These are phyloP conservation scores for Nasonia vitripennis DNA, from an alignment of 1,140 invertebrate species.

Conservation along the genomic window DNA sequence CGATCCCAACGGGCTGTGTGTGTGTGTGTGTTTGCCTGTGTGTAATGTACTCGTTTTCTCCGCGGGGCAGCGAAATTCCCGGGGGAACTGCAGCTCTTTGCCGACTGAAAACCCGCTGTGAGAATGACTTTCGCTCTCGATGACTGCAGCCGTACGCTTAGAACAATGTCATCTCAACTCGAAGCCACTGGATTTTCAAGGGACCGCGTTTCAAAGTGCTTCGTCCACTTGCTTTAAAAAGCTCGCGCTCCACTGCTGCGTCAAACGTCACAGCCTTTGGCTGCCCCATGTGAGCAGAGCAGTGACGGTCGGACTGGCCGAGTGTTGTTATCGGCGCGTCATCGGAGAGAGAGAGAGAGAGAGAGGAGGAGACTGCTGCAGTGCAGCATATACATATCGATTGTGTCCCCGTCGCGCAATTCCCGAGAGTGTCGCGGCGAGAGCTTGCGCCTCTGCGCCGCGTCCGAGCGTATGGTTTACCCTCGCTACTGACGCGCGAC, in stretches of 20 bases:
- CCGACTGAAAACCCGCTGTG: neutral
- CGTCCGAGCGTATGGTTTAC: neutral
- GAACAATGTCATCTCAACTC: neutral
- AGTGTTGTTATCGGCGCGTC: neutral
- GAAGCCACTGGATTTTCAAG: neutral
- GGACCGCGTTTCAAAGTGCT: too few relatives aligned
- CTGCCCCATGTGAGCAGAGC: neutral
- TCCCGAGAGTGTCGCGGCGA: neutral
- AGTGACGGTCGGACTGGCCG: neutral
- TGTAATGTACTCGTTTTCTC: neutral
- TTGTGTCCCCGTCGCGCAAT: neutral
- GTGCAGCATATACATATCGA: neutral
- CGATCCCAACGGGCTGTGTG: neutral
- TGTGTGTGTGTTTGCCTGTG: neutral
- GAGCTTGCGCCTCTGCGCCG: neutral
- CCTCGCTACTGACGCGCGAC: neutral
- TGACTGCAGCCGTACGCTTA: neutral
- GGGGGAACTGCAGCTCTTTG: neutral
- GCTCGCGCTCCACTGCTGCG: neutral
- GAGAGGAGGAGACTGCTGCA: neutral
- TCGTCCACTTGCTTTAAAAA: neutral
- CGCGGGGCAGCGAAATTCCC: neutral
- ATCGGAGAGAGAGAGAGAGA: constrained; percentile 11
- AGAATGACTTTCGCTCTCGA: neutral
- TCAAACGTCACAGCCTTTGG: neutral